Evolutionary conservation across 2,797 vertebrate species (phyloP).

Genomic region (Acanthis flammea): DNA sequence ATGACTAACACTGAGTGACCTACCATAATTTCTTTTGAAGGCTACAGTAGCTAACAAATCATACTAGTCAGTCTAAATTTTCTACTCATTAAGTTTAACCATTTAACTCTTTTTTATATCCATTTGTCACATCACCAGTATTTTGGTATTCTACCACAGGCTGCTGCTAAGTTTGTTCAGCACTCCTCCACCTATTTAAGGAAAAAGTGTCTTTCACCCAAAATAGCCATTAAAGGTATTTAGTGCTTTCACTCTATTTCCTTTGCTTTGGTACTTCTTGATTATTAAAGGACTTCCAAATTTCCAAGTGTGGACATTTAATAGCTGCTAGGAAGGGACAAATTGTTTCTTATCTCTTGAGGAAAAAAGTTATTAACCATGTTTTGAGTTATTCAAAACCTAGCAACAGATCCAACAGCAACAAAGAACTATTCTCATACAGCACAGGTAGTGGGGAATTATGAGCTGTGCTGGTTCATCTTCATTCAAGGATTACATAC

Average conservation of each 20-base stretch:
- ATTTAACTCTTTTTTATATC: conserved; percentile 16
- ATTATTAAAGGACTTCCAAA: not conserved
- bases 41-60: conserved; percentile 53
- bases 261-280: not conserved
- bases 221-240: not conserved
- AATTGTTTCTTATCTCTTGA: not conserved
- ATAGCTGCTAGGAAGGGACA: not conserved
- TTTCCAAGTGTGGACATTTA: not conserved
- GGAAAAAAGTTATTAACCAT: not conserved
- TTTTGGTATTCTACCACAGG: not conserved
- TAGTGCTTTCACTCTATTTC: not conserved
- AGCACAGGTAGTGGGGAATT: not conserved
- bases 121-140: not conserved
- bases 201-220: not conserved
- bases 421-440: not conserved
- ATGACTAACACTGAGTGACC: conserved; percentile 58
- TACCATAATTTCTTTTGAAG: not conserved
- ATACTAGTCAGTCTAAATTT: conserved; percentile 28
- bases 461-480: not conserved
- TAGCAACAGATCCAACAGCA: not conserved
- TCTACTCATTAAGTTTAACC: not conserved
- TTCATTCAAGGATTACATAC: conserved; percentile 70
- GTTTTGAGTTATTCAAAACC: not conserved
- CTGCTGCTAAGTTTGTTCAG: not conserved
- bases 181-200: not conserved